Conservation (phyloP, 2,888 invertebrate genomes). For the Loripinus fragilis region DNA sequence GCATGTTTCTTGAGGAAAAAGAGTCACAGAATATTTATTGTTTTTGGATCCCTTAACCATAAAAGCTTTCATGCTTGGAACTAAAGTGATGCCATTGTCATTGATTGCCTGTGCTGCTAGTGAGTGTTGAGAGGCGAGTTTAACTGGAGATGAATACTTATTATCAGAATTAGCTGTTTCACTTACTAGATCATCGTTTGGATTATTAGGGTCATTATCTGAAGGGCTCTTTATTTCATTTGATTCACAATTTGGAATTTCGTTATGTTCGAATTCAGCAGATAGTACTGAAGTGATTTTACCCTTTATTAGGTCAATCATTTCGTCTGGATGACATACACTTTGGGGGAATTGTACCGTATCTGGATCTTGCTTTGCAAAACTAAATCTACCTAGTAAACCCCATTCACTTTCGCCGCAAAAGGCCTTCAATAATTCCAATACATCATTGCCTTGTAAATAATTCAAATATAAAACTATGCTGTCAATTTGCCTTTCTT, state of each 20-base stretch:
- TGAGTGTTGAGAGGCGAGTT: constrained; percentile 13
- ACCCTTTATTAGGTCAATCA: constrained; percentile 21
- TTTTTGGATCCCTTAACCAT: constrained; percentile 21
- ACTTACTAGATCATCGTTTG: not conserved
- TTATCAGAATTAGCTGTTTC: not conserved
- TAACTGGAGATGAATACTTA: not conserved
- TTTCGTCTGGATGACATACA: too few relatives aligned
- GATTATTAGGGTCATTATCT: not conserved
- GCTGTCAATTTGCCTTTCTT: constrained; percentile 29
- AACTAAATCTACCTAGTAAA: not conserved
- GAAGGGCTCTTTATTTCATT: too few relatives aligned
- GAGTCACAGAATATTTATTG: constrained; percentile 16
- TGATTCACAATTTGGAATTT: not conserved
- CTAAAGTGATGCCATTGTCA: constrained; percentile 24
- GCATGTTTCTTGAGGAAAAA: constrained; percentile 23
- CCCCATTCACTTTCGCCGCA: constrained; percentile 21
- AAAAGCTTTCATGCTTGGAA: constrained; percentile 22
- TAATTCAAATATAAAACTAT: constrained; percentile 32
- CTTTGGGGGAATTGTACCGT: not conserved
- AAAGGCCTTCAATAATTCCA: constrained; percentile 11
- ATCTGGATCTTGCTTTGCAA: constrained; percentile 21
- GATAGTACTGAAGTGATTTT: not conserved
- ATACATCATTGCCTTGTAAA: constrained; percentile 25
- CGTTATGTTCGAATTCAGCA: not conserved
- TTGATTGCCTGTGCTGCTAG: not conserved